A percentile compares a stretch with the other conserved stretches of the same genome.
These are phyloP conservation scores for Thunnus albacares DNA, from an alignment of 2,797 vertebrate species.

Conservation along the genomic window DNA sequence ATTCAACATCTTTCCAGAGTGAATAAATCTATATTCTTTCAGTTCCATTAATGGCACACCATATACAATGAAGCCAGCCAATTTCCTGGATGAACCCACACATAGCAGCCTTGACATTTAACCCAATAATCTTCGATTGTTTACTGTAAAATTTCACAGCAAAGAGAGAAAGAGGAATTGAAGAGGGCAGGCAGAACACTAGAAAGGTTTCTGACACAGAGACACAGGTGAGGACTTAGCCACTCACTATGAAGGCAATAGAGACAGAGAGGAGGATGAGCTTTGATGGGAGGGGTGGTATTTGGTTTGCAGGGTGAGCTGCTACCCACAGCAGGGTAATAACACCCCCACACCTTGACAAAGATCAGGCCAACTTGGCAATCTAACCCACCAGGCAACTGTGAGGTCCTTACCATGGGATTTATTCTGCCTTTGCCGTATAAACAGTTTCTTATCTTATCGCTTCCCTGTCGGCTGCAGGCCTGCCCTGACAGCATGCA, in stretches of 20 bases:
- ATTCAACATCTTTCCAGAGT: constrained; percentile 50
- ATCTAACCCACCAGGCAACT: constrained; percentile 35
- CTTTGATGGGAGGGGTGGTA: constrained; percentile 29
- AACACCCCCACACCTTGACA: constrained; percentile 34
- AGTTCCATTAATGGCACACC: constrained; percentile 30
- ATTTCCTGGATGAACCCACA: constrained; percentile 16
- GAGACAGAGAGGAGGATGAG: constrained; percentile 12
- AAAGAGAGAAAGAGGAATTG: constrained; percentile 16
- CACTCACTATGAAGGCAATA: constrained; percentile 7
- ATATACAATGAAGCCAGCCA: constrained; percentile 23
- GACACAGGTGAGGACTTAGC: constrained; percentile 25
- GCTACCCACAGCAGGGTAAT: constrained; percentile 35
- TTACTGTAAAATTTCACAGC: neutral
- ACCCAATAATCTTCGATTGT: constrained; percentile 46
- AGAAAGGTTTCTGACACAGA: constrained; percentile 22
- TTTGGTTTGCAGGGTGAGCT: constrained; percentile 45
- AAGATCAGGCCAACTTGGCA: constrained; percentile 50
- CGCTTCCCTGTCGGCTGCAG: constrained; percentile 43
- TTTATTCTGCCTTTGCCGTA: constrained; percentile 61
- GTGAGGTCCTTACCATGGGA: constrained; percentile 44
- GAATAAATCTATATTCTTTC: constrained; percentile 55
- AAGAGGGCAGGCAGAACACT: neutral
- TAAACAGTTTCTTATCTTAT: constrained; percentile 70
- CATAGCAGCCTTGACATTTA: constrained; percentile 52
- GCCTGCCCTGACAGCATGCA: constrained; percentile 41